Evolutionary conservation across 2,797 vertebrate species (phyloP), one percentile per base, ranked within the genome.

Genomic region (Hyperoplus immaculatus): DNA sequence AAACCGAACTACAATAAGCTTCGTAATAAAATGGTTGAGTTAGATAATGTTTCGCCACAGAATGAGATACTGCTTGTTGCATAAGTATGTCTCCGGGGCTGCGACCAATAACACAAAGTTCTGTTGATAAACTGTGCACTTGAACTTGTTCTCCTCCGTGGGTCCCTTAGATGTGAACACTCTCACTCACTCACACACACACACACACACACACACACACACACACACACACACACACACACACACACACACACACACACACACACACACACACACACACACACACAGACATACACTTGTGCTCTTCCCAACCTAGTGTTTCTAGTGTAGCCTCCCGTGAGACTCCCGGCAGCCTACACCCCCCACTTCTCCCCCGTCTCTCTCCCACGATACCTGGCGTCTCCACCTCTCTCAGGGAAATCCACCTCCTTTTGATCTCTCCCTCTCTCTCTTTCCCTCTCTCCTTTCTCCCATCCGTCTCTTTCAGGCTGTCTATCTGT

Each of bases 341-440:
- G 85, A 75, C 67, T 18, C 72, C 83, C 59, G 42, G 10, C 50
- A 16, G 79, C 81, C 78, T 83, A 66, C 53, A 63, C 47, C 60
- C 78, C 68, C 50, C 49, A 38, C 62, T 68, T 51, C 46, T 41
- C 50, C 61, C 46, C 16, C 46, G 46, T 42, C 76, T 70, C 81
- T 87, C 85, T 89, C 87, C 84, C 90, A 90, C 67, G 69, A 91
- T 92, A 86, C 89, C 84, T 85, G 84, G 75, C 71, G 65, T 91
- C 89, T 90, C 85, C 75, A 79, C 81, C 86, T 90, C 85, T 87
- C 77, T 87, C 73, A 72, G 84, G 90, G 87, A 89, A 88, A 92
- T 90, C 89, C 86, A 88, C 85, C 87, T 84, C 85, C 90, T 87
- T 92, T 92, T 91, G 89, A 92, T 91, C 86, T 85, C 72, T 38